Base-by-base conservation (phyloP, 2,888 invertebrate genomes). In the Archaeoteleia sp. region DNA sequence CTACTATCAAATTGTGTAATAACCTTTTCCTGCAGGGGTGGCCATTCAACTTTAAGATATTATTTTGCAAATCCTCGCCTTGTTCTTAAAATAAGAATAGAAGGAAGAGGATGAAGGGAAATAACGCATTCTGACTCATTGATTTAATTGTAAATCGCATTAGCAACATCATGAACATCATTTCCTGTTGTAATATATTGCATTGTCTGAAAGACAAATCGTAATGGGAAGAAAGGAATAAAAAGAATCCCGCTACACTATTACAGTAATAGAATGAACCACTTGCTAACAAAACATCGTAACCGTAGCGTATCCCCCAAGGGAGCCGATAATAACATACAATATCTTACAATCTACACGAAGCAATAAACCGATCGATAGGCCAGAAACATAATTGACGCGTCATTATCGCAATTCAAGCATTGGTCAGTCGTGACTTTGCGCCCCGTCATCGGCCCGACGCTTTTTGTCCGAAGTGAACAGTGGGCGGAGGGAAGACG, bases 371-470 rank as follows among this genome's bases (percentile, higher is more conserved):
- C 61, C 51, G 65, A 65, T 69, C 69, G 63, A 69, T 69, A 65
- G 40, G 58, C 51, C 17, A 49, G 68, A 58, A 68, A 63, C 62
- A 53, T 60, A 63, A 68, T 68, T 68, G 68, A 68, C 62, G 67
- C 62, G 58, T 68, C 49, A 63, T 62, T 58, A 58, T 63, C 54
- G 57, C 61, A 54, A 68, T 68, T 58, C 51, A 48, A 42, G 49
- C 37, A 27, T 46, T 29, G 66, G 51, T 51, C 67, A 62, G 48
- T 53, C 45, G n/a, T 43, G 55, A 14, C 14, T 25, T 40, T 37
- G 29, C 35, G 55, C 61, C 45, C n/a, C 58, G 46, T 63, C 54
- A 63, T 58, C 46, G 15, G 25, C 8, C 23, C n/a, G 40, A 23
- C 43, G 54, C 54, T 34, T 51, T 62, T 53, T 35, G 3, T 5